Conservation (phyloP, 2,888 invertebrate species). For the Amiota minor region DNA sequence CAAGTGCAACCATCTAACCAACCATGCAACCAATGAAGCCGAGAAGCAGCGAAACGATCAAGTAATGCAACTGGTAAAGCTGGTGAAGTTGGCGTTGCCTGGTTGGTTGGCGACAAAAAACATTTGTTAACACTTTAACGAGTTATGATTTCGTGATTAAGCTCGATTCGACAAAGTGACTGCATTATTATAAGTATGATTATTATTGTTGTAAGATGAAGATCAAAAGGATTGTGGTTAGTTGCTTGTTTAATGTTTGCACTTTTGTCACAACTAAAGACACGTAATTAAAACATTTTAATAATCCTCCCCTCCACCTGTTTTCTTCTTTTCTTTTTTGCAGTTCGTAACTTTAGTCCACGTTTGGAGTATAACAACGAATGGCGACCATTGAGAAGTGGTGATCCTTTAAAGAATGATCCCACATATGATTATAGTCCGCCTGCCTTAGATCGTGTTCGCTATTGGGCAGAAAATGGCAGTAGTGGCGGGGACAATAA, state of each 20-base stretch:
- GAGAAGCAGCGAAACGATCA: too few species aligned
- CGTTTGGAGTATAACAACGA: constrained; percentile 86
- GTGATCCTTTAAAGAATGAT: constrained; percentile 87
- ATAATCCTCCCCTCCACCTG: constrained; percentile 30
- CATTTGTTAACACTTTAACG: constrained; percentile 71
- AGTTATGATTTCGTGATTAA: constrained; percentile 54
- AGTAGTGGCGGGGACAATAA: constrained; percentile 46
- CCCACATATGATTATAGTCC: constrained; percentile 90
- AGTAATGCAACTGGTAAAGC: too few species aligned
- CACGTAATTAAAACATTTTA: constrained; percentile 21
- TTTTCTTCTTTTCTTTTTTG: constrained; percentile 33
- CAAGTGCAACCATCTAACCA: too few species aligned
- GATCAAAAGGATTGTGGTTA: background rate
- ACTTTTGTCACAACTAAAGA: constrained; percentile 30
- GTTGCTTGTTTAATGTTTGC: constrained; percentile 15
- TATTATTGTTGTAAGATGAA: constrained; percentile 23
- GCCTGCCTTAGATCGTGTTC: constrained; percentile 84
- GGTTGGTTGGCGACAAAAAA: constrained; percentile 40
- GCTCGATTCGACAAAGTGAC: constrained; percentile 28
- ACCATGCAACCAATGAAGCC: too few species aligned
- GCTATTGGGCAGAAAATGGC: constrained; percentile 82
- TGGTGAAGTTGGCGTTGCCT: too few species aligned
- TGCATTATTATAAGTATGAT: constrained; percentile 12
- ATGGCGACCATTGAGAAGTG: constrained; percentile 88
- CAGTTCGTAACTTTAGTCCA: constrained; percentile 77